These are phyloP conservation scores for Ochropacha duplaris DNA, from an alignment of 2,888 invertebrate species.

Conservation along the genomic window DNA sequence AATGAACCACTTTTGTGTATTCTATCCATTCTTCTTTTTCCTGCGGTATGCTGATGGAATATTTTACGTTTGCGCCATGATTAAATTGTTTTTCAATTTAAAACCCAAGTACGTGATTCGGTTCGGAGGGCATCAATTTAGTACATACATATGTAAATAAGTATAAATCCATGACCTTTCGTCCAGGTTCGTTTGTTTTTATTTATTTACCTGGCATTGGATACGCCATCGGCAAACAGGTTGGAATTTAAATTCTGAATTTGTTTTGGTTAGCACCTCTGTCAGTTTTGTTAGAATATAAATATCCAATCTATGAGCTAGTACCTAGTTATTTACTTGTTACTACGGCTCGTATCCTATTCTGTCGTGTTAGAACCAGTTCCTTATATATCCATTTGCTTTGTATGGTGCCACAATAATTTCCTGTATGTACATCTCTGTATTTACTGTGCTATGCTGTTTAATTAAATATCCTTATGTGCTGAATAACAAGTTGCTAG, in stretches of 20 bases:
- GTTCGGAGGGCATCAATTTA: constrained; percentile 21
- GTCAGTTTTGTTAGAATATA: neutral
- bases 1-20: constrained; percentile 22
- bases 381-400: constrained; percentile 34
- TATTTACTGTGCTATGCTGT: neutral
- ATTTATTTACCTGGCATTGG: constrained; percentile 22
- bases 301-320: neutral
- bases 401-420: constrained; percentile 21
- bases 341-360: constrained; percentile 19
- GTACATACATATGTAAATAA: constrained; percentile 22
- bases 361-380: constrained; percentile 22
- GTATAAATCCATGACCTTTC: constrained; percentile 26
- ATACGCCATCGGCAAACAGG: constrained; percentile 20
- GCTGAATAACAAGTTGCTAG: neutral
- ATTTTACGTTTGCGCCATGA: constrained; percentile 17
- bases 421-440: constrained; percentile 21
- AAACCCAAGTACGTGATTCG: constrained; percentile 16
- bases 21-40: constrained; percentile 20
- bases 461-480: constrained; percentile 4
- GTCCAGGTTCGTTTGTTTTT: constrained; percentile 21
- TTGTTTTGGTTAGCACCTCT: constrained; percentile 6
- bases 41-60: constrained; percentile 9
- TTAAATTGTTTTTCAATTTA: constrained; percentile 19
- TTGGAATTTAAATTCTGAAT: constrained; percentile 32
- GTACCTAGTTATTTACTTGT: neutral